A percentile compares a stretch with the other conserved stretches of the same genome.
Evolutionary conservation across 2,888 invertebrate species (phyloP).

Genomic region (Pollenia angustigena): DNA sequence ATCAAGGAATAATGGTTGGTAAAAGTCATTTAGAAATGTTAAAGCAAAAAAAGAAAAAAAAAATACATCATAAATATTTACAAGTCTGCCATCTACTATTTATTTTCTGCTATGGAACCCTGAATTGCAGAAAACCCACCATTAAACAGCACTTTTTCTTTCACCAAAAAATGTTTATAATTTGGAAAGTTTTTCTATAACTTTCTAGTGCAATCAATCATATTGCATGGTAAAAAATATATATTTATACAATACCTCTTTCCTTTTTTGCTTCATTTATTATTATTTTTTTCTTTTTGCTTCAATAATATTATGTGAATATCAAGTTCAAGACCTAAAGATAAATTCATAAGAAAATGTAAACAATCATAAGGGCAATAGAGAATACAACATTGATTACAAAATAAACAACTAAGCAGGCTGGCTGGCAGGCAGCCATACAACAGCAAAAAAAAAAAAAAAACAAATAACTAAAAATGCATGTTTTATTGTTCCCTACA

Average conservation of each 20-base stretch:
- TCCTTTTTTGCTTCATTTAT: not conserved
- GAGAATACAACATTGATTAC: slow-evolving; percentile 31
- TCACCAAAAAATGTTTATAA: not conserved
- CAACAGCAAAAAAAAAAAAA: too few species aligned
- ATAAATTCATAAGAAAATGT: slow-evolving; percentile 35
- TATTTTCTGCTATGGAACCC: too few species aligned
- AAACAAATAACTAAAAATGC: slow-evolving; percentile 17
- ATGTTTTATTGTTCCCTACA: not conserved
- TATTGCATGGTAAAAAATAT: not conserved
- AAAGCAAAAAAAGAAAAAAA: too few species aligned
- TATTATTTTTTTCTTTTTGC: not conserved
- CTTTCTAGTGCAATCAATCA: not conserved
- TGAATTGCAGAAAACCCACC: too few species aligned
- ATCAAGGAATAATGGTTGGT: too few species aligned
- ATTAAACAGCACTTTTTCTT: too few species aligned
- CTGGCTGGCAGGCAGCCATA: too few species aligned
- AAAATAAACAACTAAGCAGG: slow-evolving; percentile 20
- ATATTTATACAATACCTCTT: not conserved
- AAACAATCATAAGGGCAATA: slow-evolving; percentile 40
- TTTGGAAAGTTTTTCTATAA: not conserved
- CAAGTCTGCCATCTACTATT: too few species aligned
- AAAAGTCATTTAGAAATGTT: too few species aligned
- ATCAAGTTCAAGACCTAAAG: slow-evolving; percentile 57
- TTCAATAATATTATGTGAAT: slow-evolving; percentile 5
- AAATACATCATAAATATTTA: too few species aligned